A percentile compares a stretch with the other conserved stretches of the same genome.
Evolutionary conservation across 2,888 invertebrate species (phyloP).

Genomic region (Trissolcus brochymenae): DNA sequence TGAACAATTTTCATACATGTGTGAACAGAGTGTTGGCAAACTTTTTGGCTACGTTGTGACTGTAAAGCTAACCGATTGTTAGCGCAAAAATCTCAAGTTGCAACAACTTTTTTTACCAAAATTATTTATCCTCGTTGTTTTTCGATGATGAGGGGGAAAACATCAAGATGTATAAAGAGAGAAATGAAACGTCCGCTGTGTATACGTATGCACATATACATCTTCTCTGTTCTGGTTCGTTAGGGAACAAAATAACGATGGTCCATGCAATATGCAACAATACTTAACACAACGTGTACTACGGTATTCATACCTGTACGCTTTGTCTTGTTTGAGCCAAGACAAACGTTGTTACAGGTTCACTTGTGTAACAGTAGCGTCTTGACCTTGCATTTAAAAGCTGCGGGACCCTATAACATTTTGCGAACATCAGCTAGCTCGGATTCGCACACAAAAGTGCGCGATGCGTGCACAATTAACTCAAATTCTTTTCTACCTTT

Average conservation of each 20-base stretch:
- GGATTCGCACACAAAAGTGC: conserved; percentile 1
- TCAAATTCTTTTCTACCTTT: conserved; percentile 68
- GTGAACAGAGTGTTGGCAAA: too few species aligned
- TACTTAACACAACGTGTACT: conserved; percentile 59
- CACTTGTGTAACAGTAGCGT: conserved; percentile 29
- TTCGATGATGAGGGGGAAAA: conserved; percentile 24
- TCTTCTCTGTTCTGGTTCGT: conserved; percentile 70
- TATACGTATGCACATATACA: conserved; percentile 58
- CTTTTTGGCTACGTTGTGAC: neutral
- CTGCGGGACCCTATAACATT: conserved; percentile 7
- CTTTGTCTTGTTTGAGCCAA: conserved; percentile 62
- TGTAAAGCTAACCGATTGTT: conserved; percentile 24
- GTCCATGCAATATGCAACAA: conserved; percentile 75
- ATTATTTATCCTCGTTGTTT: conserved; percentile 35
- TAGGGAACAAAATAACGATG: conserved; percentile 71
- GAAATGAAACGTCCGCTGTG: conserved; percentile 65
- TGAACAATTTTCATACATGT: too few species aligned
- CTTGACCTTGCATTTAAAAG: conserved; percentile 38
- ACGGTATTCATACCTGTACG: conserved; percentile 62
- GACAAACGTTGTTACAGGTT: conserved; percentile 32
- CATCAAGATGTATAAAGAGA: conserved; percentile 33
- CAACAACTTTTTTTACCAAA: conserved; percentile 36
- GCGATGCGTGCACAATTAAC: conserved; percentile 20
- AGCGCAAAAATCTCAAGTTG: conserved; percentile 18
- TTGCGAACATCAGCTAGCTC: neutral